A percentile compares a stretch with the other conserved stretches of the same genome.
Conservation (phyloP, 2,113 vertebrate genomes). For the Tricholaema leucomelas region DNA sequence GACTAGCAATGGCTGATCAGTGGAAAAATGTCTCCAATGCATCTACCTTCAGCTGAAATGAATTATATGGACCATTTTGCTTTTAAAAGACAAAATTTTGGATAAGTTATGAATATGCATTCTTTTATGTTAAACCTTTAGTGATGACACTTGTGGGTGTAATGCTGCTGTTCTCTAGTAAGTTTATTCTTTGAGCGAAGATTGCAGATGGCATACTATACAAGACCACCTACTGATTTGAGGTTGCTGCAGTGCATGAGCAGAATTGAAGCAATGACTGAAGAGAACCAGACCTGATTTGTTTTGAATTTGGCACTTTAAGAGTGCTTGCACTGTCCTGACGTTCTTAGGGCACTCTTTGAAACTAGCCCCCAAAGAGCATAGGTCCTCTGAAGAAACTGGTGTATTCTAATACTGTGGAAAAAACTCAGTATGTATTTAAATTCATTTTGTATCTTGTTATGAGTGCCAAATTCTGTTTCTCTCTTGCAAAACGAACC, state of each 20-base stretch:
- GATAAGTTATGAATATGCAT: conserved; percentile 17
- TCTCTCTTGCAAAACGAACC: not conserved
- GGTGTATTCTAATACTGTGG: not conserved
- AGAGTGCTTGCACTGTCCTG: not conserved
- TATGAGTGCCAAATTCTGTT: not conserved
- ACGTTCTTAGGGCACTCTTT: not conserved
- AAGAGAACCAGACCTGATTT: not conserved
- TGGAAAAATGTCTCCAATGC: not conserved
- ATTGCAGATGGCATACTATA: conserved; percentile 38
- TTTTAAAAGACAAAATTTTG: conserved; percentile 6
- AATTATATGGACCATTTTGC: not conserved
- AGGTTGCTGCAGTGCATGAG: not conserved
- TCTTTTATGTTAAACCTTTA: conserved; percentile 12
- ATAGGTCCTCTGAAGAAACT: not conserved
- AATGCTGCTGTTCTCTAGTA: conserved; percentile 33
- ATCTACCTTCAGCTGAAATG: not conserved
- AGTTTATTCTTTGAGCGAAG: conserved; percentile 17
- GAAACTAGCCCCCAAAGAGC: not conserved
- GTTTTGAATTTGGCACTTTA: not conserved
- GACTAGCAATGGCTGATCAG: not conserved
- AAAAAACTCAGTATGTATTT: not conserved
- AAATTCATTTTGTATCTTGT: not conserved
- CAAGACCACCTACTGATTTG: conserved; percentile 40
- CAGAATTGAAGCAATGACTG: not conserved
- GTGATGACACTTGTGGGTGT: conserved; percentile 40